phyloP scores from a whole-genome alignment of 2,888 invertebrate genomes.

The Lepidocyrtoides sp. region DNA sequence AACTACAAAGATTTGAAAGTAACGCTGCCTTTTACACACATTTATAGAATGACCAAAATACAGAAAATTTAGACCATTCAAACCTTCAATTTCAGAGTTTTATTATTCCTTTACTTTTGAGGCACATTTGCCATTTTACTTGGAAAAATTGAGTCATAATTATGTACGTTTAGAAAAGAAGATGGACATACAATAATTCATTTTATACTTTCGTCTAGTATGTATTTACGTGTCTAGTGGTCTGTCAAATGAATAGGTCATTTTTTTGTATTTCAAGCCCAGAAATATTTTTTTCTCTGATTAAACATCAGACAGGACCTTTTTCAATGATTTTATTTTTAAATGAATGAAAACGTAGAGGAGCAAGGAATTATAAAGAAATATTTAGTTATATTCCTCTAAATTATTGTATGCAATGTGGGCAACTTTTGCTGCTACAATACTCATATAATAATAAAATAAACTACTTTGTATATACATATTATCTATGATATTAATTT shows the following conservation, averaged over 20 bases:
- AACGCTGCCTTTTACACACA: conserved; percentile 1
- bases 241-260: no score
- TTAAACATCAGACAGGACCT: neutral
- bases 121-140: no score
- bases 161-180: no score
- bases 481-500: neutral
- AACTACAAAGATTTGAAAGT: conserved; percentile 30
- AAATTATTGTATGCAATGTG: conserved; percentile 39
- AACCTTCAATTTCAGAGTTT: neutral
- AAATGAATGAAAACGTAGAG: neutral
- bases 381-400: neutral
- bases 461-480: conserved; percentile 8
- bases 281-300: neutral
- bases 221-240: no score
- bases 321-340: neutral
- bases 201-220: no score
- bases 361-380: no score
- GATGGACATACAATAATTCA: no score
- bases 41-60: neutral
- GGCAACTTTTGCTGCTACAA: conserved; percentile 58
- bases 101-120: no score
- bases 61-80: neutral
- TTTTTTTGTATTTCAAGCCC: no score
- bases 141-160: no score
- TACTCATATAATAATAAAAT: neutral